Evolutionary conservation across 2,797 vertebrate genomes (phyloP).

Genomic region (Lithobates pipiens): DNA sequence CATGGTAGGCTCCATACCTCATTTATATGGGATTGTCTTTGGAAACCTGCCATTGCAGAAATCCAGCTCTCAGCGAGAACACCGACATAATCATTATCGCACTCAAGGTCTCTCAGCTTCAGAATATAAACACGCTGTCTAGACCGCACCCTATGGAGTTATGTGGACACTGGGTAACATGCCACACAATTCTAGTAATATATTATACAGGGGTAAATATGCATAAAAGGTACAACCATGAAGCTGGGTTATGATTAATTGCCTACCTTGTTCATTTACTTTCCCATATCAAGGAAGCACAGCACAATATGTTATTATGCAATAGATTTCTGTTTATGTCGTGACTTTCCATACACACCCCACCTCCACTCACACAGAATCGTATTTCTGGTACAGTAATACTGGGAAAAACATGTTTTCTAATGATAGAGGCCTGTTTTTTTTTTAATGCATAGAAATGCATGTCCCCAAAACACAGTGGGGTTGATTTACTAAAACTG

Average conservation of each 20-base stretch:
- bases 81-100: background rate
- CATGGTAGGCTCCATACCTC: too few relatives aligned
- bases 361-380: too few relatives aligned
- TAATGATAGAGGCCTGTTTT: too few relatives aligned
- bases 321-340: background rate
- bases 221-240: background rate
- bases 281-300: background rate
- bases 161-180: background rate
- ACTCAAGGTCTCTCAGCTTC: background rate
- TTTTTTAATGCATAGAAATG: too few relatives aligned
- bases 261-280: background rate
- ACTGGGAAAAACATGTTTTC: too few relatives aligned
- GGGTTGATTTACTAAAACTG: too few relatives aligned
- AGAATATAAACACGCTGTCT: background rate
- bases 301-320: background rate
- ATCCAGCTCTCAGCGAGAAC: background rate
- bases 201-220: background rate
- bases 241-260: background rate
- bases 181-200: background rate
- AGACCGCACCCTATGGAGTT: background rate
- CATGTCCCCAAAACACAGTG: too few relatives aligned
- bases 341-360: too few relatives aligned
- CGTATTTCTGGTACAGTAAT: too few relatives aligned
- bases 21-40: too few relatives aligned
- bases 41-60: background rate